A percentile compares a stretch with the other conserved stretches of the same genome.
These are phyloP conservation scores for Urechis unicinctus DNA, from an alignment of 2,888 invertebrate species.

Conservation along the genomic window DNA sequence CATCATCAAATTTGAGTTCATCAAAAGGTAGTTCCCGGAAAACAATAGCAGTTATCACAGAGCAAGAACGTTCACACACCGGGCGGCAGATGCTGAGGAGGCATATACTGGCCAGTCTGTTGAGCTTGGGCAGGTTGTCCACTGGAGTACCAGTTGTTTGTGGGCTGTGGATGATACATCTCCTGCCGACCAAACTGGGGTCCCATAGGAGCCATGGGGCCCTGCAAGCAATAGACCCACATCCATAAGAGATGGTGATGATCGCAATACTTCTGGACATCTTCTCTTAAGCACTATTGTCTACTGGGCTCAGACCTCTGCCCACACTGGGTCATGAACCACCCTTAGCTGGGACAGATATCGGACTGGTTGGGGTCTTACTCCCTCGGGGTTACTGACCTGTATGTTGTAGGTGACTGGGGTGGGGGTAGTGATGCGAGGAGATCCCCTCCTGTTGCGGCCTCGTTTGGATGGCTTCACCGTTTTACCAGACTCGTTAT, in stretches of 20 bases:
- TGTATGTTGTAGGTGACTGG: not conserved
- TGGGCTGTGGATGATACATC: not conserved
- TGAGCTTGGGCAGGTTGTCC: not conserved
- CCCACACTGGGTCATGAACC: too few species aligned
- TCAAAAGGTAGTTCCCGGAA: too few species aligned
- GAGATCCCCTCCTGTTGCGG: not conserved
- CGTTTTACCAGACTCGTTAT: not conserved
- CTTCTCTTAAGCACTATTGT: too few species aligned
- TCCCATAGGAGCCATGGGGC: constrained; percentile 6
- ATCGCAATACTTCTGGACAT: too few species aligned
- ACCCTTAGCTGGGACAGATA: too few species aligned
- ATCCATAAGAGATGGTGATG: not conserved
- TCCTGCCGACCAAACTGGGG: constrained; percentile 3
- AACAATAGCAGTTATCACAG: not conserved
- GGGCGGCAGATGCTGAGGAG: constrained; percentile 1
- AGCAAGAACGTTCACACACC: not conserved
- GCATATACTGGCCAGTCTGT: constrained; percentile 3
- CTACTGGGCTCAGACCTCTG: too few species aligned
- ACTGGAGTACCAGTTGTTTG: not conserved
- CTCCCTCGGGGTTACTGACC: not conserved
- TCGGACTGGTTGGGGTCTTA: too few species aligned
- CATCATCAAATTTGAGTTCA: too few species aligned
- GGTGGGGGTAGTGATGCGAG: not conserved
- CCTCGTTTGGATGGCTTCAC: not conserved
- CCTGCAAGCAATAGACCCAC: not conserved